These are phyloP conservation scores for Acanthosepion esculentum DNA, from an alignment of 2,888 invertebrate species.

Conservation along the genomic window DNA sequence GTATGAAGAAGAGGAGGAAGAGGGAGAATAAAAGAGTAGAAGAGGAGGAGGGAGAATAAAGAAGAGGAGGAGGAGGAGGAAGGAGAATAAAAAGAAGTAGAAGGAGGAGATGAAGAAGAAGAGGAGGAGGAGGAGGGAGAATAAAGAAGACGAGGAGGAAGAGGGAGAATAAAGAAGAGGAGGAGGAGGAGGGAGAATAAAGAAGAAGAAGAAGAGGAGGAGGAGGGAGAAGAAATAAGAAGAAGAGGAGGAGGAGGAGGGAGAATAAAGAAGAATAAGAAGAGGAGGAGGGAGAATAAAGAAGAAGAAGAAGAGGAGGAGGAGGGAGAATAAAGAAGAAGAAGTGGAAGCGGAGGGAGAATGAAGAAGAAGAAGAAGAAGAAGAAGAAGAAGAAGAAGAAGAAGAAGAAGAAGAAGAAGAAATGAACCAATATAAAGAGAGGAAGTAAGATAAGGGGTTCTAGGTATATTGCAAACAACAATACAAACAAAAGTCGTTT, in stretches of 20 bases:
- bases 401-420: background rate
- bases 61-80: too few relatives aligned
- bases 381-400: background rate
- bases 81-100: too few relatives aligned
- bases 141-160: too few relatives aligned
- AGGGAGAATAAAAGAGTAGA: background rate
- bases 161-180: background rate
- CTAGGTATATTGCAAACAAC: background rate
- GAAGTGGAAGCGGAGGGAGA: too few relatives aligned
- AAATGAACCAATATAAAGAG: background rate
- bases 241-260: background rate
- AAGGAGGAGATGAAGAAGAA: too few relatives aligned
- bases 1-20: too few relatives aligned
- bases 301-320: background rate
- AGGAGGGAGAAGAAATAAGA: rapidly evolving
- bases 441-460: background rate
- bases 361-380: background rate
- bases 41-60: background rate
- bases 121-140: too few relatives aligned
- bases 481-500: background rate
- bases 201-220: background rate
- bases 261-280: rapidly evolving
- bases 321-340: background rate
- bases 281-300: background rate
- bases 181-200: background rate